phyloP scores from a whole-genome alignment of 2,888 invertebrate species.

The Synergus itoensis region DNA sequence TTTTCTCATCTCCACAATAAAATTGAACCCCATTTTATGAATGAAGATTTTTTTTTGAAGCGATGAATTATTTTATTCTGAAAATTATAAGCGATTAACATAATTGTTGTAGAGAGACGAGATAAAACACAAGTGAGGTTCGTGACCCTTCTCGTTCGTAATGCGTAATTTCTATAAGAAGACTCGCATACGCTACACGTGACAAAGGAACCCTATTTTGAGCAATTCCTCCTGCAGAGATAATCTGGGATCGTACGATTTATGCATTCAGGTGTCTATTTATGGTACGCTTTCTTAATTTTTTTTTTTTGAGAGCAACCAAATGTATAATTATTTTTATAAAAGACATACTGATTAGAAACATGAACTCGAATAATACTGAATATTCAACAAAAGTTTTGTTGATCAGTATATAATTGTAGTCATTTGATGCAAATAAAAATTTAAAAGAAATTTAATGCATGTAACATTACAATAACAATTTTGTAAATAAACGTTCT shows the following conservation, averaged over 20 bases:
- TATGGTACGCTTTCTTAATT: slow-evolving; percentile 7
- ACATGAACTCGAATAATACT: too few species aligned
- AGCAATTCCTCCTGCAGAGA: slow-evolving; percentile 52
- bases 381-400: too few species aligned
- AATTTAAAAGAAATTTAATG: too few species aligned
- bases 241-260: slow-evolving; percentile 50
- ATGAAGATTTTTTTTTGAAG: not conserved
- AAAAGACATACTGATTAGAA: not conserved
- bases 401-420: not conserved
- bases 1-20: not conserved
- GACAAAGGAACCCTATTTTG: slow-evolving; percentile 59
- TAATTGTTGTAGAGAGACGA: not conserved
- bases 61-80: not conserved
- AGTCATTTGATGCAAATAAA: too few species aligned
- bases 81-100: not conserved
- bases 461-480: too few species aligned
- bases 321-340: not conserved
- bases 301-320: not conserved
- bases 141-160: slow-evolving; percentile 42
- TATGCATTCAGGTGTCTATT: slow-evolving; percentile 55
- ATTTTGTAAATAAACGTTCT: too few species aligned
- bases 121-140: slow-evolving; percentile 28
- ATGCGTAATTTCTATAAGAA: slow-evolving; percentile 52
- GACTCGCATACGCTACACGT: slow-evolving; percentile 43
- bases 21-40: not conserved